Base-by-base conservation (phyloP, 2,888 invertebrate genomes). In the Emmelina monodactyla region DNA sequence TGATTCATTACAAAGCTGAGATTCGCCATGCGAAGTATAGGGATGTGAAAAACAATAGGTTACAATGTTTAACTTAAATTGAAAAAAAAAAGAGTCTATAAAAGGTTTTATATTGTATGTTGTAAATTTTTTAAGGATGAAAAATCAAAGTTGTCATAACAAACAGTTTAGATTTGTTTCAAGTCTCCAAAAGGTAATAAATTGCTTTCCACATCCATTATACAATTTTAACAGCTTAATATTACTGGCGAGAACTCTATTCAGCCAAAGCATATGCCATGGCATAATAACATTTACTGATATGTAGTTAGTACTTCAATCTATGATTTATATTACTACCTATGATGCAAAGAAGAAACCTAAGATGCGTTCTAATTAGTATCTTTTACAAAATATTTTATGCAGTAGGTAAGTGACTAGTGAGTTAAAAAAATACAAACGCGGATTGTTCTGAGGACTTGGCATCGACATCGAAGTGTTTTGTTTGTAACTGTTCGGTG, bases 401-500 rank as follows among this genome's bases (percentile, higher is more conserved):
- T n/a, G n/a, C n/a, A n/a, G n/a, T n/a, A n/a, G n/a, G n/a, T n/a
- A n/a, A n/a, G n/a, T n/a, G n/a, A n/a, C n/a, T n/a, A n/a, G n/a
- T n/a, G n/a, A n/a, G n/a, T n/a, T n/a, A n/a, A n/a, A n/a, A n/a
- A n/a, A 62, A 70, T 72, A 83, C 88, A 86, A 84, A 89, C 88
- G 89, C 76, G 86, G 88, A 55, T 88, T 80, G 58, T 82, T 82
- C 51, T 87, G 86, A 29, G 87, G 85, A 53, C 84, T 85, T 45
- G 89, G 85, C 69, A 89, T 85, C 50, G 88, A 84, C 68, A 89
- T 85, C 37, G 91, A 88, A 51, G 90, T 86, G 47, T 70, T 78
- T 82, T 91, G 91, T 69, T 92, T 92, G 65, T 92, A 93, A 66
- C 89, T 92, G 50, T 85, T 83, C 38, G 92, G 92, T 45, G 92